Evolutionary conservation across 1,140 invertebrate genomes (phyloP).

Genomic region (Physella acuta): DNA sequence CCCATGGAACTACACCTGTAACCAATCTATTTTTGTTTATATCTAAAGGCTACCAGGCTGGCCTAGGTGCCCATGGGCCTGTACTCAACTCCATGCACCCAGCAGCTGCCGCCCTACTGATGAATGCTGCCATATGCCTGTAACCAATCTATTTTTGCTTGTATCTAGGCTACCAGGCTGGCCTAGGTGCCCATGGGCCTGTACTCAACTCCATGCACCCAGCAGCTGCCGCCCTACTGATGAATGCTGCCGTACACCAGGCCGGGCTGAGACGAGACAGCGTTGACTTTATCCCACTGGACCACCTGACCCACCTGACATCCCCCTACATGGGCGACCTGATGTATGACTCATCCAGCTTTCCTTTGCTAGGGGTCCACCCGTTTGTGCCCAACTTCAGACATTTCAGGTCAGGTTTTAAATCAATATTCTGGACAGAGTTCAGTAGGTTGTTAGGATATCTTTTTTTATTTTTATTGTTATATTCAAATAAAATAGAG

Average conservation of each 20-base stretch:
- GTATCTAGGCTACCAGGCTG: conserved; percentile 18
- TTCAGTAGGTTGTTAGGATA: too few relatives aligned
- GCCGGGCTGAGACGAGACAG: conserved; percentile 12
- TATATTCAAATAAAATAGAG: not conserved
- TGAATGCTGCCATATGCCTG: conserved; percentile 18
- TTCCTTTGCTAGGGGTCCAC: conserved; percentile 38
- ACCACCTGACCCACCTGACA: conserved; percentile 24
- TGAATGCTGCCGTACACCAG: conserved; percentile 9
- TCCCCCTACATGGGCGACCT: conserved; percentile 26
- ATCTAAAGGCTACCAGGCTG: conserved; percentile 17
- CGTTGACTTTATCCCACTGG: conserved; percentile 21
- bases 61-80: not conserved
- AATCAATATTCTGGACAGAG: not conserved
- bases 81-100: conserved; percentile 12
- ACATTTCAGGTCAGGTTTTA: conserved; percentile 35
- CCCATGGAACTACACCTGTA: too few relatives aligned
- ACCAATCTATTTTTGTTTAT: too few relatives aligned
- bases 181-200: not conserved
- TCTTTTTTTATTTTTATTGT: too few relatives aligned
- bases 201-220: conserved; percentile 12
- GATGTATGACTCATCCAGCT: conserved; percentile 26
- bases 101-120: conserved; percentile 10
- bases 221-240: conserved; percentile 10
- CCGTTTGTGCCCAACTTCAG: conserved; percentile 39
- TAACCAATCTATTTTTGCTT: too few relatives aligned